Evolutionary conservation across 1,140 invertebrate species (phyloP).

Genomic region (Hylyphantes graminicola): DNA sequence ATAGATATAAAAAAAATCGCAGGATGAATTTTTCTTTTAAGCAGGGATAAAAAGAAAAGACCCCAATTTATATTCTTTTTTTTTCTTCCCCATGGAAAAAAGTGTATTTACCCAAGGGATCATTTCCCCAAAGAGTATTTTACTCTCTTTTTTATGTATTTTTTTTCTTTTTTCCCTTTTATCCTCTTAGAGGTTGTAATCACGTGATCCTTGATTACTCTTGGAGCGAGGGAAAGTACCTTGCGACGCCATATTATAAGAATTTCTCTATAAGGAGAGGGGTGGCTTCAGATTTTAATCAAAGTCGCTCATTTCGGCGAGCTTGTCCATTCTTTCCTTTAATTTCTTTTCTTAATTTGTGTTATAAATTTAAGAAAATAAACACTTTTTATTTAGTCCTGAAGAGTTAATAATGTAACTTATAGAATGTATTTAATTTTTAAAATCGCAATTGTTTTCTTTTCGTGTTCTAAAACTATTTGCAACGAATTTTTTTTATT

Average conservation of each 20-base stretch:
- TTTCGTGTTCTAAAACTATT: too few species aligned
- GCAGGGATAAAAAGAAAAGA: not conserved
- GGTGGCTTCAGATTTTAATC: not conserved
- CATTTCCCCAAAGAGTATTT: slow-evolving; percentile 24
- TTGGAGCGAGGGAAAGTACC: slow-evolving; percentile 11
- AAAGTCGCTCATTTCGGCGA: not conserved
- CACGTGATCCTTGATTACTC: slow-evolving; percentile 52
- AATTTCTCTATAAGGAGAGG: not conserved
- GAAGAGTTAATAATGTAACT: too few species aligned
- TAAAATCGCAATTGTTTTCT: too few species aligned
- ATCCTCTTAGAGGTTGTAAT: slow-evolving; percentile 32
- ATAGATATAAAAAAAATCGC: not conserved
- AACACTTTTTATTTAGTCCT: too few species aligned
- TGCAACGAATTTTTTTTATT: too few species aligned
- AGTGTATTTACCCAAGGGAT: slow-evolving; percentile 44
- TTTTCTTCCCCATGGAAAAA: not conserved
- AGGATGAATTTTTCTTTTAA: not conserved
- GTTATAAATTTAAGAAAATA: too few species aligned
- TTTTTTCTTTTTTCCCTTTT: slow-evolving; percentile 7
- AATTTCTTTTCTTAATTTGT: not conserved
- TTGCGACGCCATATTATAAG: slow-evolving; percentile 32
- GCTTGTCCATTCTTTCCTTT: not conserved
- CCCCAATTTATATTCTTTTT: not conserved
- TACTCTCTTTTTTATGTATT: slow-evolving; percentile 2
- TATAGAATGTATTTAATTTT: too few species aligned